A percentile compares a stretch with the other conserved stretches of the same genome.
Conservation (phyloP, 2,888 invertebrate species). For the Apamea sordens region DNA sequence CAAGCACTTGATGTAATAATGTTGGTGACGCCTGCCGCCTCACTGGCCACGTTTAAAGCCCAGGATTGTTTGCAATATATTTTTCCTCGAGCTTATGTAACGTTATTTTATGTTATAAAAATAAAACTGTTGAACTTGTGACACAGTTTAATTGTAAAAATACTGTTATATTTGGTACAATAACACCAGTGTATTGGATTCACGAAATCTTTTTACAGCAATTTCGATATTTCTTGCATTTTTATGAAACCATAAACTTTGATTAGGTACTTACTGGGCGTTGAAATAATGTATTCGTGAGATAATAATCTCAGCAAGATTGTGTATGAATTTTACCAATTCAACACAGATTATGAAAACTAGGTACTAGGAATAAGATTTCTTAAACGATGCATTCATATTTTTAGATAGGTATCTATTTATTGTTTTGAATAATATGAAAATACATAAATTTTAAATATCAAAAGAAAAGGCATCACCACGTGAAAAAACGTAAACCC, state of each 20-base stretch:
- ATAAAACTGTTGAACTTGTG: constrained; percentile 20
- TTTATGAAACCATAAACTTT: constrained; percentile 1
- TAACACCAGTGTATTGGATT: constrained; percentile 19
- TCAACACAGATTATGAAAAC: background rate
- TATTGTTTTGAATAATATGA: constrained; percentile 4
- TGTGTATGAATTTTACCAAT: background rate
- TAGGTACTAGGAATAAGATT: background rate
- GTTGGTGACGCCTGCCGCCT: constrained; percentile 47
- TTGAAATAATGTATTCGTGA: background rate
- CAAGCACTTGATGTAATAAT: constrained; percentile 47
- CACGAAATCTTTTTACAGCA: background rate
- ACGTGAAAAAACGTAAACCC: constrained; percentile 45
- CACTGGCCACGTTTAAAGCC: constrained; percentile 41
- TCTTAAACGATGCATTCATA: background rate
- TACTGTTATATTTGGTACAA: constrained; percentile 10
- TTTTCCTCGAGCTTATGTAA: constrained; percentile 60
- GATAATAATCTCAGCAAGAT: background rate
- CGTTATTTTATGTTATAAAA: constrained; percentile 47
- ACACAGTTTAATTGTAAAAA: constrained; percentile 35
- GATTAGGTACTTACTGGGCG: background rate
- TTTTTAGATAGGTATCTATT: background rate
- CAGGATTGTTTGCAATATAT: constrained; percentile 49
- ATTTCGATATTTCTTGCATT: constrained; percentile 3
- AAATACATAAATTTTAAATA: constrained; percentile 27
- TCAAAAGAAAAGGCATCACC: constrained; percentile 47